phyloP scores from a whole-genome alignment of 2,888 invertebrate species.

The Spisula subtruncata region DNA sequence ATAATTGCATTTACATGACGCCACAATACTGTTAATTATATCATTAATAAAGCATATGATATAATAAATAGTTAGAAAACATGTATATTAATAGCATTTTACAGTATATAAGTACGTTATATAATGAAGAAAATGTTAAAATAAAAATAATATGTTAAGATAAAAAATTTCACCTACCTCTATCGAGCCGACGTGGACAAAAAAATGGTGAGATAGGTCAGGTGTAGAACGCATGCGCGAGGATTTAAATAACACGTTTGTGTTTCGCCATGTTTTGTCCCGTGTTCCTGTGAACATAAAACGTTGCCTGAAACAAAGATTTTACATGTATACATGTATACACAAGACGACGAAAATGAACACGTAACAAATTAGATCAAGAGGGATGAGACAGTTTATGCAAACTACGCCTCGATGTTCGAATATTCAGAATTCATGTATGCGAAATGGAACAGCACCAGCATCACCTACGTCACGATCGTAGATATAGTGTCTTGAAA shows the following conservation, averaged over 20 bases:
- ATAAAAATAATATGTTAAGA: background rate
- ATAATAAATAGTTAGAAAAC: too few species aligned
- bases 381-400: background rate
- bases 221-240: background rate
- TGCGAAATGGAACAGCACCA: too few species aligned
- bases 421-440: too few species aligned
- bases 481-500: too few species aligned
- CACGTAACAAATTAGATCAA: background rate
- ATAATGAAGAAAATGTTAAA: too few species aligned
- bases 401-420: background rate
- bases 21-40: too few species aligned
- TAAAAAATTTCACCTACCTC: background rate
- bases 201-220: background rate
- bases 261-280: background rate
- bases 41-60: too few species aligned
- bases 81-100: too few species aligned
- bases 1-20: too few species aligned
- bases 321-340: background rate
- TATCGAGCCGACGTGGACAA: background rate
- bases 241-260: background rate
- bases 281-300: background rate
- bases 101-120: too few species aligned
- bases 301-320: background rate
- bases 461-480: too few species aligned
- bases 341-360: conserved; percentile 12